Conservation (phyloP, 2,113 vertebrate species). For the Syngnathus scovelli region DNA sequence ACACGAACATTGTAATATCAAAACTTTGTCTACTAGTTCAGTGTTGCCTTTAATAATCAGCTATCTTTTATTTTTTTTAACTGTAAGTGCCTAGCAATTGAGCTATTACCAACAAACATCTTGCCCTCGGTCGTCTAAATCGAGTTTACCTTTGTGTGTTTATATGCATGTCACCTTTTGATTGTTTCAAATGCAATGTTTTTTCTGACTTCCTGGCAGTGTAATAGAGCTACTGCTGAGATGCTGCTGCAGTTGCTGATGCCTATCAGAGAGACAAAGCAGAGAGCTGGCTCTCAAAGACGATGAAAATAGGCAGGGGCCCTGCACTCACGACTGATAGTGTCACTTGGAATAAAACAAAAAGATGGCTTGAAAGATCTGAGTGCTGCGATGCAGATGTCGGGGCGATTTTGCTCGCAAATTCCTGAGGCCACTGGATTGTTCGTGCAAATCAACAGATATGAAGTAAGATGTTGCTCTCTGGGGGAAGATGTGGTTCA, state of each 20-base stretch:
- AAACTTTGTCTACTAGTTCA: constrained; percentile 15
- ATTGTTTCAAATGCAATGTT: background rate
- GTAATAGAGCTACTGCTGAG: constrained; percentile 18
- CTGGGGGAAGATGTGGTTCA: background rate
- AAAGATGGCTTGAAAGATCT: constrained; percentile 29
- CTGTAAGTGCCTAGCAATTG: constrained; percentile 63
- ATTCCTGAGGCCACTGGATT: background rate
- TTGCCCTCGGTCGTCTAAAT: constrained; percentile 25
- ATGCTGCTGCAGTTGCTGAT: constrained; percentile 38
- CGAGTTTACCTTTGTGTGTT: background rate
- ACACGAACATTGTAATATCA: constrained; percentile 11
- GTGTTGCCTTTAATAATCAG: constrained; percentile 29
- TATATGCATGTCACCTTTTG: background rate
- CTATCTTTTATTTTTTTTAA: constrained; percentile 22
- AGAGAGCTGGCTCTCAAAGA: constrained; percentile 44
- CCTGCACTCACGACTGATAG: constrained; percentile 50
- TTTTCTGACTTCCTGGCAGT: constrained; percentile 16
- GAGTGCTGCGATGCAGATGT: background rate
- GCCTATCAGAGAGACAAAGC: constrained; percentile 48
- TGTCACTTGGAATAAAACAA: constrained; percentile 57
- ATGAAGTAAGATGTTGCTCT: background rate
- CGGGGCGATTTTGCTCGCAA: background rate
- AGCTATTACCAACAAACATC: constrained; percentile 28
- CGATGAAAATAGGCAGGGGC: constrained; percentile 46
- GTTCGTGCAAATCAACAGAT: constrained; percentile 4